A percentile compares a stretch with the other conserved stretches of the same genome.
Conservation (phyloP, 2,888 invertebrate genomes). For the Odontocolon sp. region DNA sequence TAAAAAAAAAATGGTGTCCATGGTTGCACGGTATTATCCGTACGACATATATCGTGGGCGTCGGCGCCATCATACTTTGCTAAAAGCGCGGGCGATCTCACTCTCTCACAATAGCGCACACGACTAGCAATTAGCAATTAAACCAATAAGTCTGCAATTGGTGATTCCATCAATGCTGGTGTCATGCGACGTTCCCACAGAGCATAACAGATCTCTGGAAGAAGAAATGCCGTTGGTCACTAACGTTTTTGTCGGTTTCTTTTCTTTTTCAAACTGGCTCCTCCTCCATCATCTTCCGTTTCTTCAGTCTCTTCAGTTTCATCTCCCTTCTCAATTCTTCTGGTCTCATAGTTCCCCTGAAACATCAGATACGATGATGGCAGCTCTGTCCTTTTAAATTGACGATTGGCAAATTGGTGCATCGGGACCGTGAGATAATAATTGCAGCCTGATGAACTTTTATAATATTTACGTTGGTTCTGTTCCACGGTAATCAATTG, state of each 20-base stretch:
- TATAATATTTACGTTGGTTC: no score
- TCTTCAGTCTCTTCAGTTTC: constrained; percentile 52
- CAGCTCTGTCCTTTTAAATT: constrained; percentile 18
- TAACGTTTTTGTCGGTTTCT: constrained; percentile 47
- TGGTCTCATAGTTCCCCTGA: no score
- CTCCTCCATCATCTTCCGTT: constrained; percentile 40
- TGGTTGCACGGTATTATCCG: constrained; percentile 29
- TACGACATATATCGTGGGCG: constrained; percentile 55
- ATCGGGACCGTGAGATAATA: constrained; percentile 1
- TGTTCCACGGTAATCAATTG: no score
- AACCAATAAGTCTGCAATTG: constrained; percentile 79
- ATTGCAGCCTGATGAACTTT: no score
- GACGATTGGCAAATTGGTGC: constrained; percentile 17
- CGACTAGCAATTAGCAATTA: constrained; percentile 79
- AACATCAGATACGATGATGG: no score
- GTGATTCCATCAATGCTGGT: constrained; percentile 75
- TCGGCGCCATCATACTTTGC: constrained; percentile 49
- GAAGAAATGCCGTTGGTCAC: constrained; percentile 32
- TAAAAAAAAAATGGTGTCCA: constrained; percentile 48
- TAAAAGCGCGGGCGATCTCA: constrained; percentile 53
- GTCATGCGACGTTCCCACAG: constrained; percentile 62
- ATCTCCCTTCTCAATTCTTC: no score
- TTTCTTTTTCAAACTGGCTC: constrained; percentile 47
- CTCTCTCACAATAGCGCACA: constrained; percentile 59
- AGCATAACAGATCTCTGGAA: constrained; percentile 23